A percentile compares a stretch with the other conserved stretches of the same genome.
These are phyloP conservation scores for Myiotriccus ornatus DNA, from an alignment of 2,797 vertebrate genomes.

Conservation along the genomic window DNA sequence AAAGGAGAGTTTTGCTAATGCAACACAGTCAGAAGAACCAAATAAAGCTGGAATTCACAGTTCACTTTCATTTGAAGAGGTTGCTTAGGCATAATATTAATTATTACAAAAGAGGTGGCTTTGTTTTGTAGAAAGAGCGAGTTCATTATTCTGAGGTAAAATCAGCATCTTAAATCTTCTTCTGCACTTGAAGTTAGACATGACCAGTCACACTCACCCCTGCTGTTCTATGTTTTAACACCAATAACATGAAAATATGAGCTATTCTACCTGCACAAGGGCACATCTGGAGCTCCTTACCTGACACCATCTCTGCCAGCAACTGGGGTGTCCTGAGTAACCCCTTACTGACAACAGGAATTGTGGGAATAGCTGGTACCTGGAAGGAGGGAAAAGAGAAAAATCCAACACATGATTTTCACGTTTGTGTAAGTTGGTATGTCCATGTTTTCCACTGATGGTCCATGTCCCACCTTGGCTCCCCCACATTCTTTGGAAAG, in stretches of 20 bases:
- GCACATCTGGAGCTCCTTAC: conserved; percentile 61
- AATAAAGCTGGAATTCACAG: not conserved
- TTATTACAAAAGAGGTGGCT: rapidly evolving
- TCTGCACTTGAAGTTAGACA: not conserved
- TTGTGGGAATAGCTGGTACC: conserved; percentile 66
- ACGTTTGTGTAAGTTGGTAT: not conserved
- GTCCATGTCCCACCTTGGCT: not conserved
- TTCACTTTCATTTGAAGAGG: not conserved
- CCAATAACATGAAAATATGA: not conserved
- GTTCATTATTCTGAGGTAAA: not conserved
- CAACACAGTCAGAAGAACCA: not conserved
- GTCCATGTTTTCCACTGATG: not conserved
- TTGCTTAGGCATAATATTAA: not conserved
- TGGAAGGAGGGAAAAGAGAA: not conserved
- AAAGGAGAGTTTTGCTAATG: not conserved
- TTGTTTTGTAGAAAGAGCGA: not conserved
- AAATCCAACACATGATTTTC: not conserved
- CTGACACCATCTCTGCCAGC: conserved; percentile 80
- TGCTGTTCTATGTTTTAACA: not conserved
- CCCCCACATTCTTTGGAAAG: not conserved
- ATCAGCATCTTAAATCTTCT: not conserved
- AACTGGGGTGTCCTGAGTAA: conserved; percentile 72
- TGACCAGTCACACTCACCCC: not conserved
- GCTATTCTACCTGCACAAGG: not conserved
- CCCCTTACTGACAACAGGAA: conserved; percentile 62